These are phyloP conservation scores for Phocides pigmalion DNA, from an alignment of 1,140 invertebrate species.

Conservation along the genomic window DNA sequence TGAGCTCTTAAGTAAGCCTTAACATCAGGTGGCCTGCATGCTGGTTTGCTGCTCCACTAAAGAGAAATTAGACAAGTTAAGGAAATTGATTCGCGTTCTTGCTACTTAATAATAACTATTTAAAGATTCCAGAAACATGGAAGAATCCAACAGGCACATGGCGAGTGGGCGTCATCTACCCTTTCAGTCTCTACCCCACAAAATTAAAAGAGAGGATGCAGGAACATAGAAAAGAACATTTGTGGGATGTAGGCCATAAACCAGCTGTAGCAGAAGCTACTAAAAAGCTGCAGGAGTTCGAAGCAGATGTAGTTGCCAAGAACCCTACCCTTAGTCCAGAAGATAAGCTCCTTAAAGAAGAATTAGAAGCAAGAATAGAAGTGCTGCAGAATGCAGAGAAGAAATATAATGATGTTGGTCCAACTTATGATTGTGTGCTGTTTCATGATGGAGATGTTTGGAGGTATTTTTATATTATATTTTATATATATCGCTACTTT, in stretches of 20 bases:
- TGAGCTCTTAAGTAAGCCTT: too few relatives aligned
- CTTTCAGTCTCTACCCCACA: constrained; percentile 94
- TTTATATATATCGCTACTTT: too few relatives aligned
- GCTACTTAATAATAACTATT: too few relatives aligned
- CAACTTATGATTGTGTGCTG: constrained; percentile 96
- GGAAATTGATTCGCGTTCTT: too few relatives aligned
- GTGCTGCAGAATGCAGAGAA: constrained; percentile 93
- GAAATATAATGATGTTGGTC: constrained; percentile 93
- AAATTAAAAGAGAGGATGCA: constrained; percentile 93
- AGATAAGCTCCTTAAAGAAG: constrained; percentile 95
- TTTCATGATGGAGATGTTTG: constrained; percentile 87
- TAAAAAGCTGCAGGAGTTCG: constrained; percentile 89
- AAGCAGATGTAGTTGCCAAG: constrained; percentile 83
- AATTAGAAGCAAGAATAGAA: constrained; percentile 94
- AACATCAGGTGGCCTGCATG: too few relatives aligned
- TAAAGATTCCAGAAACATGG: constrained; percentile 93
- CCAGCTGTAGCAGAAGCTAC: constrained; percentile 89
- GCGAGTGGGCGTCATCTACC: constrained; percentile 93
- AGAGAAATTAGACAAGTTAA: too few relatives aligned
- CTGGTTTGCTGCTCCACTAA: too few relatives aligned
- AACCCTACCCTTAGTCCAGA: constrained; percentile 83
- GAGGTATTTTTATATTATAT: constrained; percentile 68
- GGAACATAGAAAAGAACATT: constrained; percentile 91
- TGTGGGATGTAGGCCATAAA: constrained; percentile 94
- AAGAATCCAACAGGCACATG: constrained; percentile 92